Conservation (phyloP, 2,113 vertebrate species). For the Centrocercus urophasianus region DNA sequence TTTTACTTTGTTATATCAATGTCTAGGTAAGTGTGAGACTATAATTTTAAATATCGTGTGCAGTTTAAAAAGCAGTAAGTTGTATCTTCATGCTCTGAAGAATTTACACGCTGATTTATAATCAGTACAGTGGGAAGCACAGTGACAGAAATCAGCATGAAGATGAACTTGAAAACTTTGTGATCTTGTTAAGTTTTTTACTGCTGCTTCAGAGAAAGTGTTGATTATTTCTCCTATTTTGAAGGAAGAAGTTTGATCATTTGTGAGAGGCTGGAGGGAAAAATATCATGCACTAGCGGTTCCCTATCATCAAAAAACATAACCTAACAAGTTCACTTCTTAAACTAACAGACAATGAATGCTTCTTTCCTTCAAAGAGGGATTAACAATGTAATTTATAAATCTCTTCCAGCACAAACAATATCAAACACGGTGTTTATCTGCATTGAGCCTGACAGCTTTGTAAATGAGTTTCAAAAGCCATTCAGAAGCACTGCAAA, state of each 20-base stretch:
- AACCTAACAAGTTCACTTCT: slow-evolving; percentile 9
- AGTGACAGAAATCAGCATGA: background rate
- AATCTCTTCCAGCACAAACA: slow-evolving; percentile 14
- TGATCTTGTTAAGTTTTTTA: background rate
- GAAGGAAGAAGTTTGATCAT: background rate
- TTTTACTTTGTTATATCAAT: background rate
- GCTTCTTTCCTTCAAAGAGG: background rate
- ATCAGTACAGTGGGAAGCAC: background rate
- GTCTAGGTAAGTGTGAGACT: background rate
- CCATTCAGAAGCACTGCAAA: background rate
- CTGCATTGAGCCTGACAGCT: slow-evolving; percentile 19
- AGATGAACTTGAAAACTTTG: background rate
- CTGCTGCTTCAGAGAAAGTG: background rate
- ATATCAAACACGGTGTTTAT: slow-evolving; percentile 38
- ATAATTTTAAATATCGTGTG: background rate
- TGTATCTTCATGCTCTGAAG: background rate
- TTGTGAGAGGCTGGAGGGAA: background rate
- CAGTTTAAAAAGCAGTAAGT: background rate
- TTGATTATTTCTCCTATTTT: background rate
- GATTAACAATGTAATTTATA: slow-evolving; percentile 44
- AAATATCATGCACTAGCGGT: background rate
- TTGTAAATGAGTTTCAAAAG: slow-evolving; percentile 41
- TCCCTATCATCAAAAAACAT: background rate
- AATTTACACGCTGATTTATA: background rate
- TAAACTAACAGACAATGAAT: background rate